Evolutionary conservation across 2,113 vertebrate species (phyloP), one percentile per base, ranked within the genome.

Genomic region (Phrynosoma platyrhinos): DNA sequence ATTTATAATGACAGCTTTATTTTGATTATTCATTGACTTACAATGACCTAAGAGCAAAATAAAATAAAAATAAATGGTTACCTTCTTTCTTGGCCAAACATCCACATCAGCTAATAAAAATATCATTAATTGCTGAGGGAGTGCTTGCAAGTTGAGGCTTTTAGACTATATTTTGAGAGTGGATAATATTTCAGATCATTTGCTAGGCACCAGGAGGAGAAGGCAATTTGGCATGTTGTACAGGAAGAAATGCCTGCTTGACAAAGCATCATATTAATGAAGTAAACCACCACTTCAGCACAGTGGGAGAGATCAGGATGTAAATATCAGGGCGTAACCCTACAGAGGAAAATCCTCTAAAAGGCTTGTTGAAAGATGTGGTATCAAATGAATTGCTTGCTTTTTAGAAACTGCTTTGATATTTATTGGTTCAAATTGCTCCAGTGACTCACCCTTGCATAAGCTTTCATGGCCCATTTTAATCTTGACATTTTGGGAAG

Each of bases 371-470:
- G 97, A 97, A 96, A 97, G 97, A 96, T 96, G 95, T 94, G 96
- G 96, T 95, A 97, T 97, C 96, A 96, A 95, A 96, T 96, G 95
- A 97, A 97, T 97, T 96, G 96, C 95, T 97, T 93, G 85, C 94
- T 96, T 96, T 96, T 97, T 96, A 96, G 93, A 94, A 93, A 93
- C 75, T 94, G 94, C 94, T 96, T 96, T 97, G 96, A 97, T 97
- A 97, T 97, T 97, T 96, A 97, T 97, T 97, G 97, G 96, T 97
- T 97, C 96, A 96, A 97, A 97, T 97, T 96, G 96, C 96, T 96
- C 79, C 93, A 93, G 93, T 96, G 96, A 97, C 95, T 96, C 95
- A 96, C 87, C 93, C 94, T 97, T 97, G 95, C 95, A 84, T 93
- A 95, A 96, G 95, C 94, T 95, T 95, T 94, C 93, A 85, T 84